Evolutionary conservation across 2,113 vertebrate genomes (phyloP), one percentile per base, ranked within the genome.

Genomic region (Rhinichthys klamathensis): DNA sequence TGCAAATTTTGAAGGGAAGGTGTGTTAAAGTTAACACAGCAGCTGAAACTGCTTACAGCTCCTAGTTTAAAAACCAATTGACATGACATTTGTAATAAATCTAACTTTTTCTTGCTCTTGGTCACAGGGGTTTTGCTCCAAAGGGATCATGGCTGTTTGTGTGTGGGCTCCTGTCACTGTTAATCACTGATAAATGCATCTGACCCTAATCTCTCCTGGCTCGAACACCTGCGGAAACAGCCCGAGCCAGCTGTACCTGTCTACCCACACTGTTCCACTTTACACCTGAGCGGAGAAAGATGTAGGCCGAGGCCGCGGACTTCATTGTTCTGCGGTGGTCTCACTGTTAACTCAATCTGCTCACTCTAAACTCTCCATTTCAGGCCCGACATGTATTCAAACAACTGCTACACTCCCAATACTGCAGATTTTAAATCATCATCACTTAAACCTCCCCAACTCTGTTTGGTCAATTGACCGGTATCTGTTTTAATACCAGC

Each of bases 201-300:
- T 90, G 91, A 93, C 87, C 91, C 86, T 91, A 93, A 95, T 93
- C 91, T 87, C 18, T 35, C 67, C 51, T 11, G 35, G 86, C 70
- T 77, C 54, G 88, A 74, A 85, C 84, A 87, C 61, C 61, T 84
- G 73, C 70, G 72, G 70, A 61, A 79, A 76, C 11, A 49, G 61
- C 63, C 7, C 18, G 25, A 27, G 49, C 12, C 67, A 15, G 44
- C 84, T 76, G 46, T 41, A 76, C 77, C 60, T 54, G 56, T 44
- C 70, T 16, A 21, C 58, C 46, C 35, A 27, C 54, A 18, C 49
- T 73, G 51, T 15, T 74, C 35, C 61, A 38, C 38, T 35, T 54
- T 21, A 12, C 32, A 41, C 61, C n/a, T n/a, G 44, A 84, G 67
- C 41, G 21, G 12, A 54, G 38, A 76, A 32, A 75, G 25, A 51